Base-by-base conservation (phyloP, 2,888 invertebrate genomes). In the Lasioglossum morio region DNA sequence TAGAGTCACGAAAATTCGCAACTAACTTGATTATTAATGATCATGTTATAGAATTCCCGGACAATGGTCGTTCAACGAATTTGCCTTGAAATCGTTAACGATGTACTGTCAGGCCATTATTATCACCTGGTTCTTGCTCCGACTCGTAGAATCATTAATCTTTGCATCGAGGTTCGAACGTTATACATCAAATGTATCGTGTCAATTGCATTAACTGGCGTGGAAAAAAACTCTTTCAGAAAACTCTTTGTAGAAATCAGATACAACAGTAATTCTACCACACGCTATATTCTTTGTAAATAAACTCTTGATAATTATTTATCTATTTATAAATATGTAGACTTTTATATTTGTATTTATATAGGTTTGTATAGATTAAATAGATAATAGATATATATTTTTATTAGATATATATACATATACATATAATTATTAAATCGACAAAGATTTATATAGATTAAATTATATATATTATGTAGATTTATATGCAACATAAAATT, bases 61-160 rank as follows among this genome's bases (percentile, higher is more conserved):
- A 30, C 30, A 30, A 63, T 30, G 30, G 30, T 63, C 30, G 63
- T 16, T 16, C 30, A 16, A 63, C 30, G 63, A 30, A 63, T 63
- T 63, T 30, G 27, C 14, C 16, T 63, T 63, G 63, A 30, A 63
- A 63, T 30, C 63, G 63, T 63, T 63, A 63, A 63, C 63, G 63
- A 63, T 7, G 30, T 16, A 30, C 0, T 30, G 16, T 63, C 63
- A 2, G 63, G 30, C 63, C 30, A 63, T 63, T 63, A 30, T 63
- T 60, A 27, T 14, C 60, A 60, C 30, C 63, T 63, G 63, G 16
- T 63, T 30, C 30, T 63, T 30, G 30, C 30, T 30, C 2, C 63
- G 63, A 63, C 1, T 63, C 30, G 7, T 30, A 16, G 12, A 16
- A 19, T 63, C 63, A 63, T 63, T 63, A 63, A 63, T 63, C 63